Base-by-base conservation (phyloP, 2,888 invertebrate species). In the Dynastes hyllus region DNA sequence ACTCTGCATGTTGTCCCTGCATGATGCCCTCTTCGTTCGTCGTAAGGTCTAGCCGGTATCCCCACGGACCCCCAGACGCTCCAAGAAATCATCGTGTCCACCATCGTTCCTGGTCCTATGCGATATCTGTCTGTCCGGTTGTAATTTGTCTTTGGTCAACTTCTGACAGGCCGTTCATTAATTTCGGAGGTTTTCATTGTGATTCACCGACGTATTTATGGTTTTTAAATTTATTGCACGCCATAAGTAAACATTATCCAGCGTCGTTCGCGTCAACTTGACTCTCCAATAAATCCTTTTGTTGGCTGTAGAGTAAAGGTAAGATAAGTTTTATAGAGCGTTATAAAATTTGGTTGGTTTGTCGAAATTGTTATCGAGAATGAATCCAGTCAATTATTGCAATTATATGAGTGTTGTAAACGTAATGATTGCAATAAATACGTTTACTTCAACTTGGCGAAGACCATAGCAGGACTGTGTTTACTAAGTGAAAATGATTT, bases 201-300 rank as follows among this genome's bases (percentile, higher is more conserved):
- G 70, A 70, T 70, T 70, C 53, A 70, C 51, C n/a, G 70, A 70
- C 70, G 70, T 70, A 55, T 70, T 70, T 70, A 70, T 70, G 70
- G 70, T 70, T 70, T 53, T 70, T 53, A 53, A 70, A 70, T 70
- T 70, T 70, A 70, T 70, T 70, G 70, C 70, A 29, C 53, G 53
- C 70, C 55, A 58, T 58, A 45, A 45, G 45, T 45, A 45, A 45
- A 45, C 45, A 45, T 45, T 45, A 45, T 6, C 8, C 45, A 8
- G 11, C 4, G 45, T 45, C 8, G 45, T 45, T 45, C 45, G 45
- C 45, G 45, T 45, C 45, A 11, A 11, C 45, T 45, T 45, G 45
- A 45, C 45, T 1, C 2, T 45, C 45, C 8, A 45, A 45, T 45
- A 45, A 45, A 45, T 45, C 45, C 8, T 45, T 45, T 45, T 45